Evolutionary conservation across 2,113 vertebrate genomes (phyloP).

Genomic region (Malurus melanocephalus): DNA sequence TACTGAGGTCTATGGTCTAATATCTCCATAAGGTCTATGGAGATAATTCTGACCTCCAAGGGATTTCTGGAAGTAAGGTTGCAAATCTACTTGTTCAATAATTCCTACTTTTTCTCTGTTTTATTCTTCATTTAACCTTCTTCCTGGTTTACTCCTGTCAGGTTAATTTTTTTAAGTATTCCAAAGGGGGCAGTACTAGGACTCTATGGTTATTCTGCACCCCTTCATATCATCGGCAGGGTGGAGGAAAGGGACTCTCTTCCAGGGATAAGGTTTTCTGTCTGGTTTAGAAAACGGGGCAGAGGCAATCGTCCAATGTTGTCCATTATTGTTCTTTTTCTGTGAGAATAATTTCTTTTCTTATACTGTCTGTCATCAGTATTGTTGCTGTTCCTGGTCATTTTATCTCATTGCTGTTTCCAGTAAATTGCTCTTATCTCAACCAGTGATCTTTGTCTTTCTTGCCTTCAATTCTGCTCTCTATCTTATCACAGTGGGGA

Average conservation of each 20-base stretch:
- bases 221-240: not conserved
- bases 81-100: not conserved
- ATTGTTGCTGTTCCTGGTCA: not conserved
- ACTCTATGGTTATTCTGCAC: not conserved
- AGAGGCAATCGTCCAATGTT: not conserved
- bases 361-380: not conserved
- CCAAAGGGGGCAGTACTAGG: not conserved
- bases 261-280: not conserved
- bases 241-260: not conserved
- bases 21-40: not conserved
- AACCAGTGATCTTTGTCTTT: accelerated
- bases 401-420: not conserved
- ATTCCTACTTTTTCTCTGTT: not conserved
- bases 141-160: not conserved
- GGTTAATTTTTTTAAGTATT: not conserved
- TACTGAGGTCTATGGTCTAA: not conserved
- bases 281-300: not conserved
- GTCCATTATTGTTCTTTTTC: not conserved
- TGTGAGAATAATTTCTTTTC: not conserved
- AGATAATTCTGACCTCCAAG: not conserved
- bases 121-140: not conserved
- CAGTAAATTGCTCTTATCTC: not conserved
- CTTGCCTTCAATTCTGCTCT: not conserved
- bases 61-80: not conserved
- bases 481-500: not conserved